Evolutionary conservation across 2,113 vertebrate genomes (phyloP).

Genomic region (Climacteris rufus): DNA sequence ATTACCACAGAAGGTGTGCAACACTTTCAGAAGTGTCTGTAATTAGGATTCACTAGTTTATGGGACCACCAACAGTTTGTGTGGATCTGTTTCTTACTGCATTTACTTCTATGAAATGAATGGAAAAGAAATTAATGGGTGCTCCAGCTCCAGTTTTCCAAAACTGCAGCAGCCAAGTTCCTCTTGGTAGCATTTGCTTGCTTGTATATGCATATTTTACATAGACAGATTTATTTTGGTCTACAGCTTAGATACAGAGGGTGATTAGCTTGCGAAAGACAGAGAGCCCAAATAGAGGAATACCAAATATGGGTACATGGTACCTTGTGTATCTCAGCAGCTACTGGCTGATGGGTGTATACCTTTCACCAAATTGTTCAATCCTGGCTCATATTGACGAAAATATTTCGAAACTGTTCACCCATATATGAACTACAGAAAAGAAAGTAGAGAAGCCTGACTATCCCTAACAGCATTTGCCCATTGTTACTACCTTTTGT

Average conservation of each 20-base stretch:
- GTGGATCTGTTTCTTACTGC: background rate
- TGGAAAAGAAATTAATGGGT: background rate
- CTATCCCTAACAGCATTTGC: background rate
- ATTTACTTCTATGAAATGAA: background rate
- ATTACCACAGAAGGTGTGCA: background rate
- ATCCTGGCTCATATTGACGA: background rate
- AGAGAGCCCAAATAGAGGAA: background rate
- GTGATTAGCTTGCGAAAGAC: background rate
- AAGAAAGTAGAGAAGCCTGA: background rate
- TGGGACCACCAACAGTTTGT: background rate
- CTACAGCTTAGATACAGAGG: background rate
- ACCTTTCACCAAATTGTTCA: background rate
- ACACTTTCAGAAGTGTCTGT: background rate
- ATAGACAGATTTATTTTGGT: background rate
- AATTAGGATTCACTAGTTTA: background rate
- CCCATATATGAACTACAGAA: background rate
- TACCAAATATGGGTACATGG: background rate
- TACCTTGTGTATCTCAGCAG: background rate
- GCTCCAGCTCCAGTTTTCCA: background rate
- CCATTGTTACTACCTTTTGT: background rate
- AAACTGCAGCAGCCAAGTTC: background rate
- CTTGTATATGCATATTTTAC: background rate
- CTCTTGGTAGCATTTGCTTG: background rate
- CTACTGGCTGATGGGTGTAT: rapidly evolving
- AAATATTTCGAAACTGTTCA: background rate